Evolutionary conservation across 2,888 invertebrate genomes (phyloP), one percentile per base, ranked within the genome.

Genomic region (Phortica magna): DNA sequence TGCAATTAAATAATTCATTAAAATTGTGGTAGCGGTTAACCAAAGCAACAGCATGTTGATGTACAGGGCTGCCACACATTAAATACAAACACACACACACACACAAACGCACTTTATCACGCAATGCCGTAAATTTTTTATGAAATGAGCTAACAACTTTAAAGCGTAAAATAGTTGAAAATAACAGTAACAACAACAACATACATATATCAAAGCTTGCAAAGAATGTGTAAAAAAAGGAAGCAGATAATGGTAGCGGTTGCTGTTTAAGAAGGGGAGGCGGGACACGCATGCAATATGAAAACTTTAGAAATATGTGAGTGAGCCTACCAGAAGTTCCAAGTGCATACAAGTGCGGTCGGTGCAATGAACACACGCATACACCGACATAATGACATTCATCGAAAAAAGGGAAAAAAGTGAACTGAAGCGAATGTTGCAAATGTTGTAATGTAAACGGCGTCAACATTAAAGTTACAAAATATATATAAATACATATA

Each of bases 1-100:
- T 81, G 78, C 87, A 87, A 78, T 88, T 85, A 80, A 85, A 88
- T 85, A 88, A 82, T 85, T 88, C 76, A 85, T 88, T 80, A 84
- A 82, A 82, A 74, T 48, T 80, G 79, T 75, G 79, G 76, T 76
- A 67, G 22, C 68, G 55, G 55, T 65, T 65, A 73, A 43, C 57
- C 48, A 75, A 68, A 74, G 42, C 57, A 68, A 43, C 70, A 74
- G 55, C 48, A 12, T 48, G 48, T 9, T 48, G 2, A 14, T 6
- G 64, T 43, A 59, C 7, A 7, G 65, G 48, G 12, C 57, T 70
- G 17, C 64, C 65, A 74, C 5, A 73, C 19, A 22, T 31, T 31
- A 31, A 64, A 76, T 41, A 74, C 55, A 17, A 43, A 22, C 17
- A 39, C 17, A 12, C 57, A 41, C 10, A 5, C 19, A 67, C 1